Evolutionary conservation across 2,113 vertebrate species (phyloP), one percentile per base, ranked within the genome.

Genomic region (Forbesichthys agassizii): DNA sequence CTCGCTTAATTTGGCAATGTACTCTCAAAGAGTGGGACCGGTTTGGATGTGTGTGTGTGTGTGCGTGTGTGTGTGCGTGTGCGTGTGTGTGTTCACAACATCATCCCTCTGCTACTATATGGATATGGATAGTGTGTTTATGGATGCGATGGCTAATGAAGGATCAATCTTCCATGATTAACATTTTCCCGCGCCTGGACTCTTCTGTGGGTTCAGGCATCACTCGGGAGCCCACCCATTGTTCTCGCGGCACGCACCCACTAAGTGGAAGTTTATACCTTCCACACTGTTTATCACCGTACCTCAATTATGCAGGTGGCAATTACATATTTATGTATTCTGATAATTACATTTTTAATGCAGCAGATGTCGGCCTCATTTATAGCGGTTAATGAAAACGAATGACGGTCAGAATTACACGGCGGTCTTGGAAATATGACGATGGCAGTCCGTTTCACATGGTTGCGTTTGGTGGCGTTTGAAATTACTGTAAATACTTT

Each of bases 261-360:
- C 84, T 85, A 88, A 90, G 86, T 88, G 87, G 77, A 75, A 82
- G 79, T 84, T 88, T 84, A 84, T 84, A 87, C 75, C 80, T 88
- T 88, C 77, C 75, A 83, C 84, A 76, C 48, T 82, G 78, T 77
- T 84, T 82, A 86, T 90, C 88, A 91, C 82, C 48, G 72, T 70
- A 66, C 80, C 89, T 91, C 78, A 88, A 91, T 92, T 91, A 91
- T 91, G 89, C 90, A 92, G 74, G 77, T 82, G 77, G 81, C 83
- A 88, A 88, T 92, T 88, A 88, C 84, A 85, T 86, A 92, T 92
- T 89, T 89, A 92, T 89, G 89, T 83, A 88, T 91, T 91, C 87
- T 87, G 86, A 91, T 90, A 89, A 92, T 91, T 87, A 87, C 81
- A 90, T 89, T 90, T 90, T 88, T 90, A 90, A 89, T 88, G 82